A percentile compares a stretch with the other conserved stretches of the same genome.
Evolutionary conservation across 2,888 invertebrate species (phyloP).

Genomic region (Pachydiplax longipennis): DNA sequence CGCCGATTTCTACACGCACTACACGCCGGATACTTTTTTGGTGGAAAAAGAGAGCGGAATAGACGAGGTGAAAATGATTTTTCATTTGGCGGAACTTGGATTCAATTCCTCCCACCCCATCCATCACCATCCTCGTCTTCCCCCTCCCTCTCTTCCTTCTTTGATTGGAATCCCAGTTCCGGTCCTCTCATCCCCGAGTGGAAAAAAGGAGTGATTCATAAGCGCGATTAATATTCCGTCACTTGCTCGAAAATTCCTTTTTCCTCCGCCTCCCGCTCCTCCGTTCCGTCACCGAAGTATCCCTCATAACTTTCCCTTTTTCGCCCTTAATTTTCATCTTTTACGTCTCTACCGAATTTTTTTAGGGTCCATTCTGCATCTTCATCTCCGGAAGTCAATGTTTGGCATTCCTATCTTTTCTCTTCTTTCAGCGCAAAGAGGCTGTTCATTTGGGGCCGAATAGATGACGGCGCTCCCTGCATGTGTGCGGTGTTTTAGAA

Average conservation of each 20-base stretch:
- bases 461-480: not conserved
- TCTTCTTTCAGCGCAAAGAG: no score
- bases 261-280: not conserved
- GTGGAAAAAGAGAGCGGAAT: not conserved
- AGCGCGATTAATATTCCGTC: not conserved
- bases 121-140: not conserved
- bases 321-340: not conserved
- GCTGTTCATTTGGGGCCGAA: not conserved
- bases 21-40: not conserved
- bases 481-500: no score
- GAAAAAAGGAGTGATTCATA: not conserved
- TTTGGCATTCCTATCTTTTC: not conserved
- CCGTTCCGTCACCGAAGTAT: no score
- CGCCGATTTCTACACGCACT: not conserved
- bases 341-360: not conserved
- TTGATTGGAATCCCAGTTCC: not conserved
- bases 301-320: constrained; percentile 5
- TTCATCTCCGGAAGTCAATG: constrained; percentile 12
- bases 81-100: not conserved
- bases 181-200: not conserved
- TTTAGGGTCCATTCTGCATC: not conserved
- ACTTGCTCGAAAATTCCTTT: not conserved
- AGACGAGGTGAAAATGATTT: not conserved
- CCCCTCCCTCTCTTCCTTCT: not conserved
- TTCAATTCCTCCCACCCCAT: not conserved